Evolutionary conservation across 2,888 invertebrate species (phyloP).

Genomic region (Tromatobia lineatoria): DNA sequence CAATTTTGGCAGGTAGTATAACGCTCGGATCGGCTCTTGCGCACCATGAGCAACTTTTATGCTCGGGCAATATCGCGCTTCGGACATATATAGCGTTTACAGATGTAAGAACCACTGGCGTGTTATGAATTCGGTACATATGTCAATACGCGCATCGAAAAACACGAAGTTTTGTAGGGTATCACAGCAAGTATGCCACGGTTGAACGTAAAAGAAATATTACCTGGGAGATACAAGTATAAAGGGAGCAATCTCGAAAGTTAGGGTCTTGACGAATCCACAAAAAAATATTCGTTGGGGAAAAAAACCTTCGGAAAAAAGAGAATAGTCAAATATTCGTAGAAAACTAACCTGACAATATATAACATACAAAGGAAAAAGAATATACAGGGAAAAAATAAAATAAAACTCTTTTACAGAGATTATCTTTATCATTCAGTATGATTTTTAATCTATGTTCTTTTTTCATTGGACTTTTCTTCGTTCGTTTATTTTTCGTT

Average conservation of each 20-base stretch:
- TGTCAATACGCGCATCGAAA: constrained; percentile 49
- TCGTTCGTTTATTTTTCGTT: no score
- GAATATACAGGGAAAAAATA: no score
- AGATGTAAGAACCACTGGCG: constrained; percentile 44
- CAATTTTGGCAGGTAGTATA: constrained; percentile 42
- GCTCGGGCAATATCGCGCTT: constrained; percentile 43
- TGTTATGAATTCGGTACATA: constrained; percentile 61
- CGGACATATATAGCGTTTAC: background rate
- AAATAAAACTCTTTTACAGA: no score
- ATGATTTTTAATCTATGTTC: no score
- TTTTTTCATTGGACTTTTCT: no score
- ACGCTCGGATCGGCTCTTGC: constrained; percentile 50
- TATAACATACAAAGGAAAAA: no score
- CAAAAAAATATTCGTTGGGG: no score
- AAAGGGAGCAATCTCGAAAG: constrained; percentile 13
- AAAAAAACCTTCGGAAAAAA: no score
- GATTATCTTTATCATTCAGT: no score
- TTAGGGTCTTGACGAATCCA: background rate
- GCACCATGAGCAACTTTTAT: constrained; percentile 43
- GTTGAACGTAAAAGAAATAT: background rate
- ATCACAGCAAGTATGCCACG: background rate
- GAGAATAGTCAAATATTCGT: no score
- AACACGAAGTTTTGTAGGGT: background rate
- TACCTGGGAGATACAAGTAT: constrained; percentile 14
- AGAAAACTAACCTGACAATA: no score